These are phyloP conservation scores for Babyrousa celebensis DNA, from an alignment of 2,797 vertebrate genomes.

Conservation along the genomic window DNA sequence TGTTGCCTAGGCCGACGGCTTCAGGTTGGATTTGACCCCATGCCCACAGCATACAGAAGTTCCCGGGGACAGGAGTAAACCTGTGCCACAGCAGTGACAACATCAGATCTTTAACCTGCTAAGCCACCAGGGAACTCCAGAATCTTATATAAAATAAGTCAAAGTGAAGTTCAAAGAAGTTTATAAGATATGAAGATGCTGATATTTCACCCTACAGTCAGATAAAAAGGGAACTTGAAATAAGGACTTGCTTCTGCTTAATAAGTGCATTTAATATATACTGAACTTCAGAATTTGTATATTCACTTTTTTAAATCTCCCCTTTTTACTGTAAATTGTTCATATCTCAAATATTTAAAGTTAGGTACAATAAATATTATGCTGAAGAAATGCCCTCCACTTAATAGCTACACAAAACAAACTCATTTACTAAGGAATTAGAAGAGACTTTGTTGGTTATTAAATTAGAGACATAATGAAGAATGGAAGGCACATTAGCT, in stretches of 20 bases:
- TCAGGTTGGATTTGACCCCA: too few relatives aligned
- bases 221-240: conserved; percentile 63
- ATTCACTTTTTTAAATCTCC: background rate
- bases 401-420: conserved; percentile 82
- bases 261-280: conserved; percentile 77
- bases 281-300: conserved; percentile 55
- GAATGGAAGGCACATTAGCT: conserved; percentile 71
- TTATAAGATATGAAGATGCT: conserved; percentile 66
- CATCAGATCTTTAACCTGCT: too few relatives aligned
- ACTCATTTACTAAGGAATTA: conserved; percentile 80
- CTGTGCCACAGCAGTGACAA: too few relatives aligned
- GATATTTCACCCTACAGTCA: conserved; percentile 78
- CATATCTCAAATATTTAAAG: conserved; percentile 73
- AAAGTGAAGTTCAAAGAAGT: conserved; percentile 64
- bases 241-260: conserved; percentile 42
- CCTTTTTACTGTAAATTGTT: background rate
- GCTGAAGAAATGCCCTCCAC: conserved; percentile 71
- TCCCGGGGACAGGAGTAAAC: too few relatives aligned
- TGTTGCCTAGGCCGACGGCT: too few relatives aligned
- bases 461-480: conserved; percentile 80
- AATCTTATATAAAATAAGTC: conserved; percentile 64
- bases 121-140: too few relatives aligned
- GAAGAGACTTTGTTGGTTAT: conserved; percentile 80
- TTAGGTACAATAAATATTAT: conserved; percentile 79
- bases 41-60: too few relatives aligned